Percentiles rank a stretch among this genome's conserved stretches.
Evolutionary conservation across 2,888 invertebrate species (phyloP).

Genomic region (Mesorhabditis belari): DNA sequence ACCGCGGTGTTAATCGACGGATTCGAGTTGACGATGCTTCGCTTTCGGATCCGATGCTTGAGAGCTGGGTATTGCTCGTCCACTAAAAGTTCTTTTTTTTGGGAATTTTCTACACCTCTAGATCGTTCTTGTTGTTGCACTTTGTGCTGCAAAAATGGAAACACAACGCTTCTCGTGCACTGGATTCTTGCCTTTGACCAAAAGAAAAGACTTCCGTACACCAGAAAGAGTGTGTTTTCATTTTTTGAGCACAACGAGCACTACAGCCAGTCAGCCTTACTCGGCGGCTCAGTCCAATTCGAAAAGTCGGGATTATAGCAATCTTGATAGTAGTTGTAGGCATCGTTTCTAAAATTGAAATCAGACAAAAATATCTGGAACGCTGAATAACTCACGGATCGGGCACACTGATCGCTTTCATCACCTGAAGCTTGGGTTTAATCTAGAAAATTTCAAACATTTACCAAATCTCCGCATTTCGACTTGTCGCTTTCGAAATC

Average conservation of each 20-base stretch:
- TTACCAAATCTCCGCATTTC: conserved; percentile 18
- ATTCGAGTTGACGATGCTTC: neutral
- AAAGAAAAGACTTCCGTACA: too few species aligned
- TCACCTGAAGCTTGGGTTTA: too few species aligned
- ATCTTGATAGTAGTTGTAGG: conserved; percentile 46
- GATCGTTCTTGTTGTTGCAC: too few species aligned
- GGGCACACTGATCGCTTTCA: neutral
- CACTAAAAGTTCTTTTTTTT: too few species aligned
- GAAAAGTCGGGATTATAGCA: conserved; percentile 22
- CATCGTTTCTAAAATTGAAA: conserved; percentile 19
- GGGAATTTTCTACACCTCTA: too few species aligned
- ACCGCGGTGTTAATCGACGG: neutral
- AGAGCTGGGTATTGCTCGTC: neutral
- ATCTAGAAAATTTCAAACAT: neutral
- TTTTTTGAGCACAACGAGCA: too few species aligned
- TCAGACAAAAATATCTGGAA: neutral
- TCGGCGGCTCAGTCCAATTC: too few species aligned
- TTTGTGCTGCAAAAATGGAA: too few species aligned
- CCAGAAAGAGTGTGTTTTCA: too few species aligned
- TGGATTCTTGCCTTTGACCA: too few species aligned
- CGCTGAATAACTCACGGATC: neutral
- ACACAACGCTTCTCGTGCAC: too few species aligned
- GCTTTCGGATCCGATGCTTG: neutral
- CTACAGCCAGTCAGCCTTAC: too few species aligned
- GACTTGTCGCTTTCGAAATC: conserved; percentile 21